These are phyloP conservation scores for Psephotus haematonotus DNA, from an alignment of 2,113 vertebrate species.

Conservation along the genomic window DNA sequence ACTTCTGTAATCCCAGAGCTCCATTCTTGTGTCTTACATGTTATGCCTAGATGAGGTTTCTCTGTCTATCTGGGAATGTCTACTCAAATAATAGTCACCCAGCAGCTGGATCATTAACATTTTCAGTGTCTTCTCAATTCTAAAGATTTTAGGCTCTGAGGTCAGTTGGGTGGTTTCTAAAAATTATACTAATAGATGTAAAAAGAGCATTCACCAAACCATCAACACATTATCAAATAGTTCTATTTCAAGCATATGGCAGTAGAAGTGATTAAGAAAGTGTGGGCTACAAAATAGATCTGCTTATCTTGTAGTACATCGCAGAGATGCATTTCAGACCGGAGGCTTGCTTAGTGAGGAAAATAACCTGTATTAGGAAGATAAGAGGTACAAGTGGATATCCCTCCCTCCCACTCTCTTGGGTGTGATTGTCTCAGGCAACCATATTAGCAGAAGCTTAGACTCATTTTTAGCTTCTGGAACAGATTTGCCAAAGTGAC, in stretches of 20 bases:
- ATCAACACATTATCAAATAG: background rate
- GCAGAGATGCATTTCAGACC: background rate
- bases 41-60: background rate
- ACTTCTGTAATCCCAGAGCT: background rate
- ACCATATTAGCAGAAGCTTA: constrained; percentile 22
- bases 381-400: background rate
- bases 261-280: background rate
- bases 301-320: background rate
- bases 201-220: background rate
- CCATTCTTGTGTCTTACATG: background rate
- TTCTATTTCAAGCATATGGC: background rate
- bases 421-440: constrained; percentile 36
- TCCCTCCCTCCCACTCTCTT: background rate
- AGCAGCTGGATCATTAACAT: background rate
- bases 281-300: background rate
- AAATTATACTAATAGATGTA: background rate
- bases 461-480: background rate
- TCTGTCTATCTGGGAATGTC: background rate
- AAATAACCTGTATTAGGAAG: constrained; percentile 23
- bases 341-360: background rate
- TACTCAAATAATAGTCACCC: background rate
- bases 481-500: constrained; percentile 54
- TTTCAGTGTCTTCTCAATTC: background rate
- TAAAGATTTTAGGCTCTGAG: background rate
- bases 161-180: background rate